Evolutionary conservation across 2,113 vertebrate species (phyloP).

Genomic region (Spheniscus mendiculus): DNA sequence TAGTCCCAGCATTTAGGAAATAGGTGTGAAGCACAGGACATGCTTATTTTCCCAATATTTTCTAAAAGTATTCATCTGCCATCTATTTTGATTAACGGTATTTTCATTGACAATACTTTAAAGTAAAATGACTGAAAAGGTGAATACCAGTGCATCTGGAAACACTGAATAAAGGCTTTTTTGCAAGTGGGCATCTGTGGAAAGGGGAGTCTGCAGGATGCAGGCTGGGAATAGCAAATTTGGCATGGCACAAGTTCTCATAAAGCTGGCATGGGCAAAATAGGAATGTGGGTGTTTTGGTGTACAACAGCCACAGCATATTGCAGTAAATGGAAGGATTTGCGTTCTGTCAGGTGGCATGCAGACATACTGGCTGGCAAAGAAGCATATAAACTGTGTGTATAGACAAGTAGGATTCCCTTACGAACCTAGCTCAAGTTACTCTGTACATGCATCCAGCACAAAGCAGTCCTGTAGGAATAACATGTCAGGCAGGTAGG

Average conservation of each 20-base stretch:
- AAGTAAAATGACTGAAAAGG: not conserved
- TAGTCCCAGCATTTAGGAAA: not conserved
- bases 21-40: not conserved
- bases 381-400: not conserved
- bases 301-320: not conserved
- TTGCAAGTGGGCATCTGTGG: not conserved
- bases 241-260: not conserved
- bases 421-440: not conserved
- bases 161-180: not conserved
- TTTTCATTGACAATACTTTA: not conserved
- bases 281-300: not conserved
- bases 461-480: not conserved
- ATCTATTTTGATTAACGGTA: not conserved
- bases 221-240: not conserved
- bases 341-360: not conserved
- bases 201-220: not conserved
- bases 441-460: not conserved
- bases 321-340: not conserved
- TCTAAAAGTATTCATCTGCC: not conserved
- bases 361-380: not conserved
- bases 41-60: not conserved
- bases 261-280: not conserved
- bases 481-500: not conserved
- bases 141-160: not conserved
- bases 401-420: not conserved